Percentiles rank a stretch among this genome's conserved stretches.
These are phyloP conservation scores for Emydoidea blandingii DNA, from an alignment of 2,797 vertebrate genomes.

Conservation along the genomic window DNA sequence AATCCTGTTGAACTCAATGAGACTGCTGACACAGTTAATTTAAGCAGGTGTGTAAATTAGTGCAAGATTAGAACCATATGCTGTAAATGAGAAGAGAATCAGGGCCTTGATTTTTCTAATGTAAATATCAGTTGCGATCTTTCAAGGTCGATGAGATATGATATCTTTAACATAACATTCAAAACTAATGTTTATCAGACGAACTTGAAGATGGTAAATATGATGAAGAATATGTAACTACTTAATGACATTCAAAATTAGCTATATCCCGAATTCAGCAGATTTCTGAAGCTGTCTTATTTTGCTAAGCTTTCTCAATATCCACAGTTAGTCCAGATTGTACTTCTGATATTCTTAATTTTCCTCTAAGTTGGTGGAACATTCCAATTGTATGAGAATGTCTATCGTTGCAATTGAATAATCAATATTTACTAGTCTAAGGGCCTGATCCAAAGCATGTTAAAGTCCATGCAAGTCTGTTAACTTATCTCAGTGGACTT, in stretches of 20 bases:
- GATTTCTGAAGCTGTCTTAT: background rate
- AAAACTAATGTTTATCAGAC: background rate
- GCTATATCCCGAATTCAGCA: accelerated
- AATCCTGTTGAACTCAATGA: conserved; percentile 37
- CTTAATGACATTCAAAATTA: background rate
- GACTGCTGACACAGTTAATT: conserved; percentile 52
- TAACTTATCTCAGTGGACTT: background rate
- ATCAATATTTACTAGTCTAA: background rate
- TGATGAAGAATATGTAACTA: no score
- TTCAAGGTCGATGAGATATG: background rate
- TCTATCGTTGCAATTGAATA: accelerated
- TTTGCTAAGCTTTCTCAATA: background rate
- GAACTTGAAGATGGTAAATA: background rate
- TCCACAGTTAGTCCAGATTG: background rate
- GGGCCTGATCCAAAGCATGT: background rate
- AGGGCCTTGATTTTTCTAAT: conserved; percentile 31
- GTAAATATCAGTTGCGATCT: background rate
- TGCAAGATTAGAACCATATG: conserved; percentile 39
- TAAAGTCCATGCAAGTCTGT: background rate
- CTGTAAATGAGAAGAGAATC: conserved; percentile 38
- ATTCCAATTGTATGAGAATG: accelerated
- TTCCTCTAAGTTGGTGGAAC: background rate
- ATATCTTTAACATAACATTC: background rate
- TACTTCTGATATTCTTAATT: background rate
- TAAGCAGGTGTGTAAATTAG: conserved; percentile 40